Base-by-base conservation (phyloP, 2,797 vertebrate species). In the Danio tinwini region DNA sequence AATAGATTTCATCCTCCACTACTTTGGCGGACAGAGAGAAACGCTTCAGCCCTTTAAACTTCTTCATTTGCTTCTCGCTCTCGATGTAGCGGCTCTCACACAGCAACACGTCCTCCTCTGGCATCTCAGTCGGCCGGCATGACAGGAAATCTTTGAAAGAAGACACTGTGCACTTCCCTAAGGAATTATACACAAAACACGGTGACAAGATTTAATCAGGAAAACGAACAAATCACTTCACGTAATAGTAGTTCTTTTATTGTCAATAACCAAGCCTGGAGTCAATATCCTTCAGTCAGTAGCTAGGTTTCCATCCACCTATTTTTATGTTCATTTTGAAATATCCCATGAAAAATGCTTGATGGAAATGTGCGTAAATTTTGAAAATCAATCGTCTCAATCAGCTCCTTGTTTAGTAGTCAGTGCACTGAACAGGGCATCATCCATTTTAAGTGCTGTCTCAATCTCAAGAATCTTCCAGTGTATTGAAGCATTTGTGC, bases 31-130 rank as follows among this genome's bases (percentile, higher is more conserved):
- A 97, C 55, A 97, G 95, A 1, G 98, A 98, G 91, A 99, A 99
- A 77, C 98, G 96, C 89, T 99, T 99, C 74, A 99, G 87, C 37
- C 98, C 97, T 87, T 99, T 99, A 85, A 99, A 99, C 83, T 98
- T 98, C 92, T 99, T 99, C 95, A 99, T 98, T 63, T 96, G 96
- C 78, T 97, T 99, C 92, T 99, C 98, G 0, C 93, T 95, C 74
- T 99, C 97, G 0, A 98, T 97, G 91, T 99, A 99, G 87, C 98
- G 98, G 85, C 98, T 99, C 91, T 99, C 98, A 3, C 98, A 99
- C 68, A 99, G 95, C 52, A 98, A 91, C 86, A 98, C 89, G 1
- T 98, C 95, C 0, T 97, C 96, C 88, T 99, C 98, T 16, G 88
- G 84, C 81, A 84, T 77, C 82, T 82, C 82, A 16, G 82, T 81